Percentiles rank a stretch among this genome's conserved stretches.
Evolutionary conservation across 2,888 invertebrate genomes (phyloP).

Genomic region (Parnassius glacialis): DNA sequence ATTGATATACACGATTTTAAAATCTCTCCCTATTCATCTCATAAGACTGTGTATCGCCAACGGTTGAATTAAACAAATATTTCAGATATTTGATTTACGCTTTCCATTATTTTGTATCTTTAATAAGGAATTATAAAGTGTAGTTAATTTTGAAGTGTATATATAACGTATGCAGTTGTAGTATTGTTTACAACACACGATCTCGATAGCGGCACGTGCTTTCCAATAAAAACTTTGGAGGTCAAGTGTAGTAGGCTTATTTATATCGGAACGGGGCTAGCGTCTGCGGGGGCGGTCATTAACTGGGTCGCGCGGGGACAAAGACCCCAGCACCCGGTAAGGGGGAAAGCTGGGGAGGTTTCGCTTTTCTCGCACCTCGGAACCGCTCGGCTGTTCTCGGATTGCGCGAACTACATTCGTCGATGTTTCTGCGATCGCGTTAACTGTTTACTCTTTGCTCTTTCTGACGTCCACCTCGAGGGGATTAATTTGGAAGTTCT

Average conservation of each 20-base stretch:
- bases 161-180: conserved; percentile 40
- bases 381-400: conserved; percentile 45
- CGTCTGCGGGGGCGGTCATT: conserved; percentile 77
- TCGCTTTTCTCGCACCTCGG: conserved; percentile 62
- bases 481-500: conserved; percentile 71
- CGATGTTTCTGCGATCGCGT: conserved; percentile 57
- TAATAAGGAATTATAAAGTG: no score
- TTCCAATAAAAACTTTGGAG: conserved; percentile 80
- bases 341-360: conserved; percentile 64
- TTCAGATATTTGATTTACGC: no score
- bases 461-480: conserved; percentile 60
- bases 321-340: conserved; percentile 63
- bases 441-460: conserved; percentile 63
- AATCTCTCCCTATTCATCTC: no score
- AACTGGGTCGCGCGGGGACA: conserved; percentile 79
- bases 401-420: conserved; percentile 52
- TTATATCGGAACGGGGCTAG: conserved; percentile 77
- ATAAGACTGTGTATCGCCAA: no score
- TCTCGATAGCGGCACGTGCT: conserved; percentile 72
- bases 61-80: no score
- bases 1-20: no score
- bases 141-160: no score
- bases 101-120: no score
- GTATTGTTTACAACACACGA: conserved; percentile 63
- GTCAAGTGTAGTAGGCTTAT: conserved; percentile 81